Evolutionary conservation across 2,113 vertebrate species (phyloP).

Genomic region (Glaucomys volans): DNA sequence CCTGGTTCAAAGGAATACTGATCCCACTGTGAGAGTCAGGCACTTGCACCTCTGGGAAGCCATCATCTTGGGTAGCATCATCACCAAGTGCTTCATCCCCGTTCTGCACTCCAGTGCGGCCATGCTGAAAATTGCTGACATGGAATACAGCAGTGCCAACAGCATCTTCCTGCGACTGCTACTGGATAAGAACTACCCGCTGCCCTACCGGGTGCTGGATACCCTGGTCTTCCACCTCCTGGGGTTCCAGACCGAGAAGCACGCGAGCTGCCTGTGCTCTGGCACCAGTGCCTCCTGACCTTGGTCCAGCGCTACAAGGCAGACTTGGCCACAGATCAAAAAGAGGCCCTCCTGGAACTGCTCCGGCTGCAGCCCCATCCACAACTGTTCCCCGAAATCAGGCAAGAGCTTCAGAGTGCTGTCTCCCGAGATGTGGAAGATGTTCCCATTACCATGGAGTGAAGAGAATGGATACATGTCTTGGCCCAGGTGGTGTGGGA

Average conservation of each 20-base stretch:
- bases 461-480: constrained; percentile 24
- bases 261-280: constrained; percentile 95
- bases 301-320: constrained; percentile 97
- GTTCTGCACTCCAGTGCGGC: constrained; percentile 97
- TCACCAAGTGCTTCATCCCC: constrained; percentile 97
- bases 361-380: constrained; percentile 94
- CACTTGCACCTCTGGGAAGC: constrained; percentile 97
- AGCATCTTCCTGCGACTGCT: constrained; percentile 98
- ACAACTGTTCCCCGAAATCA: constrained; percentile 91
- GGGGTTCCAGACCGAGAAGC: constrained; percentile 92
- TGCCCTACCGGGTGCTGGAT: constrained; percentile 98
- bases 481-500: background rate
- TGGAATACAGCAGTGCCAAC: constrained; percentile 97
- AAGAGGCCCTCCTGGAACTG: constrained; percentile 93
- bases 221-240: constrained; percentile 98
- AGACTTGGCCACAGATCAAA: constrained; percentile 96
- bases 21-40: constrained; percentile 97
- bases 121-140: constrained; percentile 98
- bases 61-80: constrained; percentile 97
- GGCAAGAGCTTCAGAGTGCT: constrained; percentile 93
- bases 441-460: constrained; percentile 86
- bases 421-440: constrained; percentile 92
- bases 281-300: constrained; percentile 97
- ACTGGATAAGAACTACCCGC: constrained; percentile 98
- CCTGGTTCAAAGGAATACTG: constrained; percentile 99